Conservation (phyloP, 2,797 vertebrate species). For the Bradypus variegatus region DNA sequence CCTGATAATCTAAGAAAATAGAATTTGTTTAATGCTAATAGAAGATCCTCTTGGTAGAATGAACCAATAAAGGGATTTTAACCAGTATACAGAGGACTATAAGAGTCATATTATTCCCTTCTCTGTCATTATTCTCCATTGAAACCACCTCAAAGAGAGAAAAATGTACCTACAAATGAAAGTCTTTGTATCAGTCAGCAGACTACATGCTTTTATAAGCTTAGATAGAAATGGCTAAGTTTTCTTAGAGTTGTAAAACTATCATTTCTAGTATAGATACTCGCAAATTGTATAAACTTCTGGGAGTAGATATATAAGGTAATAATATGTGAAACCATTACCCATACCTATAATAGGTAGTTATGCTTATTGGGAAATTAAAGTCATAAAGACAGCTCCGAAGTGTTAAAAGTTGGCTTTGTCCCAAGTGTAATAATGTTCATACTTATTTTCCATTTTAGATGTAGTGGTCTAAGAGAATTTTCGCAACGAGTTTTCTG, state of each 20-base stretch:
- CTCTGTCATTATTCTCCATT: background rate
- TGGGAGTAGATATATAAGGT: background rate
- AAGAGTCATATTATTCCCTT: background rate
- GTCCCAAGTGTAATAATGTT: conserved; percentile 1
- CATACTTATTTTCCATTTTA: conserved; percentile 47
- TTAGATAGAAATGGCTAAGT: background rate
- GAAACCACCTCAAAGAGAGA: background rate
- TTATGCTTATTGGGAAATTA: conserved; percentile 26
- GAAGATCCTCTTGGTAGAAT: background rate
- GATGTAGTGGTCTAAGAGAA: conserved; percentile 83
- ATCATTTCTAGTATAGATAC: background rate
- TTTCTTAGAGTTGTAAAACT: conserved; percentile 34
- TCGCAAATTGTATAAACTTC: background rate
- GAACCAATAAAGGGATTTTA: conserved; percentile 25
- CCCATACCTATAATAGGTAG: background rate
- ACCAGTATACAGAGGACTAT: background rate
- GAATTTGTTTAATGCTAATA: conserved; percentile 21
- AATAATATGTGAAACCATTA: background rate
- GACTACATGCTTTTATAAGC: conserved; percentile 8
- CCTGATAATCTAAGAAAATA: background rate
- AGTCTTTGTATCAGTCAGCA: conserved; percentile 5
- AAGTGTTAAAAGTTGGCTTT: conserved; percentile 25
- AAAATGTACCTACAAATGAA: conserved; percentile 15
- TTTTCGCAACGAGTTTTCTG: conserved; percentile 86
- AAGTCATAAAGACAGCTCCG: background rate